A percentile compares a stretch with the other conserved stretches of the same genome.
Conservation (phyloP, 1,140 invertebrate species). For the Arion vulgaris region DNA sequence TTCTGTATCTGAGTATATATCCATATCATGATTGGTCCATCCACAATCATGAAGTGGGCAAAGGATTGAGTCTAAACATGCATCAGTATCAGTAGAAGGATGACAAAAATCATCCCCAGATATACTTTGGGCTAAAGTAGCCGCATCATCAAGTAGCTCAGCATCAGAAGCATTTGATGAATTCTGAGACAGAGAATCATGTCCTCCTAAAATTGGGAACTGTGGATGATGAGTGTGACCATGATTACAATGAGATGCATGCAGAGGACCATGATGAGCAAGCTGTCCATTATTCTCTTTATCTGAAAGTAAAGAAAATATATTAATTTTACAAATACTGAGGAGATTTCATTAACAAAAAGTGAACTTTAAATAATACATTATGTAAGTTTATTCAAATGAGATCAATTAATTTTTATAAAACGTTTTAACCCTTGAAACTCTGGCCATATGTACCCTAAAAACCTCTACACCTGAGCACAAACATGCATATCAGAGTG, state of each 20-base stretch:
- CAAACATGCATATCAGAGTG: too few relatives aligned
- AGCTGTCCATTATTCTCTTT: slow-evolving; percentile 17
- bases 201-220: not conserved
- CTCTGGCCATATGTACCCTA: too few relatives aligned
- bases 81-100: not conserved
- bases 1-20: slow-evolving; percentile 42
- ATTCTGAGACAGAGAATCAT: slow-evolving; percentile 6
- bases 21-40: slow-evolving; percentile 28
- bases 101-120: not conserved
- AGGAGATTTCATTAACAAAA: too few relatives aligned
- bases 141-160: slow-evolving; percentile 21
- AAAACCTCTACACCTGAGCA: too few relatives aligned
- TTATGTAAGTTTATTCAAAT: too few relatives aligned
- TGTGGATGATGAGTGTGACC: not conserved
- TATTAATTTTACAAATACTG: not conserved
- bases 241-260: not conserved
- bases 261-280: not conserved
- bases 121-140: not conserved
- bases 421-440: too few relatives aligned
- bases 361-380: too few relatives aligned
- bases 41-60: slow-evolving; percentile 18
- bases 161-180: not conserved
- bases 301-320: slow-evolving; percentile 7
- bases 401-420: too few relatives aligned
- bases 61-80: not conserved